phyloP scores from a whole-genome alignment of 23 tunicate genomes.

The Diplosoma virens region DNA sequence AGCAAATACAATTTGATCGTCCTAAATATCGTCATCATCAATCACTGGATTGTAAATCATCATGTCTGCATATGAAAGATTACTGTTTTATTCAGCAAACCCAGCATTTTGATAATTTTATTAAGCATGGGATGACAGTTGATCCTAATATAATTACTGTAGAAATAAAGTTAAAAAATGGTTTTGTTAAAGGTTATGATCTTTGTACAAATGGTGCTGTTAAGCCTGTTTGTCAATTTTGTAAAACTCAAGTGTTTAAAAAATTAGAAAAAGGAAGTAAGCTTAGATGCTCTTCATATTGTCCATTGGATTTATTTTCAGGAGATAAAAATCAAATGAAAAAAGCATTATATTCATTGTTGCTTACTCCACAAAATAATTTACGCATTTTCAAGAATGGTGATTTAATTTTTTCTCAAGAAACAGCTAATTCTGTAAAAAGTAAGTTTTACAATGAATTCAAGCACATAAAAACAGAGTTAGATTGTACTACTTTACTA shows the following conservation, averaged over 20 bases:
- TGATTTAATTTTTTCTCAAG: slow-evolving; percentile 33
- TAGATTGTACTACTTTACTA: not conserved
- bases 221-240: slow-evolving; percentile 48
- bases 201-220: not conserved
- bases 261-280: slow-evolving; percentile 4
- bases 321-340: slow-evolving; percentile 42
- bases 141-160: slow-evolving; percentile 25
- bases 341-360: slow-evolving; percentile 25
- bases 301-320: slow-evolving; percentile 78
- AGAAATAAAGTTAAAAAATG: slow-evolving; percentile 61
- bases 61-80: slow-evolving; percentile 53
- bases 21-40: slow-evolving; percentile 56
- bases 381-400: slow-evolving; percentile 62
- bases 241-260: slow-evolving; percentile 42
- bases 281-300: slow-evolving; percentile 22
- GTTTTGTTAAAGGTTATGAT: slow-evolving; percentile 16
- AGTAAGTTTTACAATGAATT: not conserved
- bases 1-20: slow-evolving; percentile 43
- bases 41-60: not conserved
- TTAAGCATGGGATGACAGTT: not conserved
- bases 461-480: not conserved
- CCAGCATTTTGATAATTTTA: not conserved
- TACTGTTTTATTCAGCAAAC: slow-evolving; percentile 25
- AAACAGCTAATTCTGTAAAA: too few species aligned
- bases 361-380: slow-evolving; percentile 49